Conservation (phyloP, 2,113 vertebrate genomes). For the Isurus oxyrinchus region DNA sequence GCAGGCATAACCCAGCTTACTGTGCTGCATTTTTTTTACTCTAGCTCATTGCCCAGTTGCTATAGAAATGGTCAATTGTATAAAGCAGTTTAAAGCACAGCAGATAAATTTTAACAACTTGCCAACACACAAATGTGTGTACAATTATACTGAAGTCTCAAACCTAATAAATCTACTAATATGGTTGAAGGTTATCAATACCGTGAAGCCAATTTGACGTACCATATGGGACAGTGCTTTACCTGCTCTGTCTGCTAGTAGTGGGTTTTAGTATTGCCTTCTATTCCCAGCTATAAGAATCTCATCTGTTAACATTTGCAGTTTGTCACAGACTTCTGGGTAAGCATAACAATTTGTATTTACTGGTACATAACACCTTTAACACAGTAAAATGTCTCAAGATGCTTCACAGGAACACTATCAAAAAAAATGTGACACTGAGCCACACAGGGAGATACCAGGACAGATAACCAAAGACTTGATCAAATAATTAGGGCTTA, state of each 20-base stretch:
- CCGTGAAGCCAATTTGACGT: background rate
- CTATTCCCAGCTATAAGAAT: background rate
- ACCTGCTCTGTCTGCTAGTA: background rate
- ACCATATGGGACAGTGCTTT: background rate
- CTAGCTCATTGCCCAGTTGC: no score
- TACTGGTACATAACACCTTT: no score
- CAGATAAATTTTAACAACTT: background rate
- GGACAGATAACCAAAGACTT: no score
- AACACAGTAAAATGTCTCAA: no score
- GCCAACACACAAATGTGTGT: background rate
- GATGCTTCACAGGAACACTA: no score
- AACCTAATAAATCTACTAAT: background rate
- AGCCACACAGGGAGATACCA: no score
- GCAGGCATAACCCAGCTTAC: no score
- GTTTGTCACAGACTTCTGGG: background rate
- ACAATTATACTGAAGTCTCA: background rate
- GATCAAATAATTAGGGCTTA: no score
- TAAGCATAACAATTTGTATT: no score
- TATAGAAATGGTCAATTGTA: background rate
- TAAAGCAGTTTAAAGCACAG: background rate
- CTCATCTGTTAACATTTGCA: background rate
- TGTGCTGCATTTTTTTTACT: no score
- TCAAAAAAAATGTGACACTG: no score
- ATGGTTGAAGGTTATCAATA: background rate
- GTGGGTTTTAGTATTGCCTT: background rate